Evolutionary conservation across 2,113 vertebrate species (phyloP).

Genomic region (Noctilio leporinus): DNA sequence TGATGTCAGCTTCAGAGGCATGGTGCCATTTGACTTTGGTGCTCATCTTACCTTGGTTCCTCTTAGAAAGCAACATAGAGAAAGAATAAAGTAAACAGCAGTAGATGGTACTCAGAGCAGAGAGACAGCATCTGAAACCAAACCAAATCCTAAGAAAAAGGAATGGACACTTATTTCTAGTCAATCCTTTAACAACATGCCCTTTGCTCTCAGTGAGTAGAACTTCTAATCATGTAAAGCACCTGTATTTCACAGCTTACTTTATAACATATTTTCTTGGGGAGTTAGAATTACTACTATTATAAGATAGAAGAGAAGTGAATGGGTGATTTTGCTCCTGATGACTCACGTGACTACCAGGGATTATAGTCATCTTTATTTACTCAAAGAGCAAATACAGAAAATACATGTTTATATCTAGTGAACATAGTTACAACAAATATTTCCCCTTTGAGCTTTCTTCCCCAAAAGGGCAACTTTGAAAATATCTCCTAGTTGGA

Average conservation of each 20-base stretch:
- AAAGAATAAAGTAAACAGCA: slow-evolving; percentile 24
- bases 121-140: neutral
- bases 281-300: neutral
- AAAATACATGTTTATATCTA: neutral
- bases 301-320: neutral
- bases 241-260: neutral
- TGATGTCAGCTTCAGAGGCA: slow-evolving; percentile 19
- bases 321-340: neutral
- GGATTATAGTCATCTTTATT: neutral
- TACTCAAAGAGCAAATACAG: neutral
- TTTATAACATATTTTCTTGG: neutral
- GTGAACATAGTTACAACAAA: neutral
- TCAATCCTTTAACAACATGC: neutral
- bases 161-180: neutral
- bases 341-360: neutral
- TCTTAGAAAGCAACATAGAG: slow-evolving; percentile 32
- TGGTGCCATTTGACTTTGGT: slow-evolving; percentile 13
- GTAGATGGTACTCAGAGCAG: neutral
- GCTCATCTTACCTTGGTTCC: slow-evolving; percentile 5
- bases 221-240: neutral
- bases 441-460: neutral
- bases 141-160: neutral
- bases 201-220: neutral
- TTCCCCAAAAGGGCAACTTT: neutral
- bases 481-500: neutral